Evolutionary conservation across 2,888 invertebrate genomes (phyloP).

Genomic region (Antheraea assamensis): DNA sequence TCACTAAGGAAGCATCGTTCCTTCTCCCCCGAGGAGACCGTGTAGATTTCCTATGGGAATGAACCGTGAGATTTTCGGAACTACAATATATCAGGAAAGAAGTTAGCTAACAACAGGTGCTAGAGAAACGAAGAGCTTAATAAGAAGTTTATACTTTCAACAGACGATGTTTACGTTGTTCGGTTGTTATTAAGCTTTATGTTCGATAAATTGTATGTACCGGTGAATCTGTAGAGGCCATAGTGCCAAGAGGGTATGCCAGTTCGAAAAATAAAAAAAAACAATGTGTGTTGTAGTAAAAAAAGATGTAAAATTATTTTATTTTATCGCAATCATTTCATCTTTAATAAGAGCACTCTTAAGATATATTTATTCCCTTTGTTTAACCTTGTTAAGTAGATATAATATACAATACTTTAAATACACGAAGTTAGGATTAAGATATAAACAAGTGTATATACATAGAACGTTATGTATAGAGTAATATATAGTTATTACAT

Average conservation of each 20-base stretch:
- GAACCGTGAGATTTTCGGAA: not conserved
- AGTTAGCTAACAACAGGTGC: not conserved
- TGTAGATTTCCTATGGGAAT: slow-evolving; percentile 1
- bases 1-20: not conserved
- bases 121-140: not conserved
- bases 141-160: not conserved
- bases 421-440: too few species aligned
- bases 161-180: slow-evolving; percentile 12
- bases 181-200: slow-evolving; percentile 9
- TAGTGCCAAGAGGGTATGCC: too few species aligned
- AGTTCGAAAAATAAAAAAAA: too few species aligned
- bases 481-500: too few species aligned
- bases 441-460: too few species aligned
- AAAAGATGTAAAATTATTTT: not conserved
- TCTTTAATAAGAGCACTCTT: not conserved
- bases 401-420: too few species aligned
- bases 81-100: not conserved
- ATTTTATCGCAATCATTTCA: not conserved
- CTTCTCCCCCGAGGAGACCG: slow-evolving; percentile 3
- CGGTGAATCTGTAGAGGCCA: too few species aligned
- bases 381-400: not conserved
- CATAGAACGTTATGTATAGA: too few species aligned
- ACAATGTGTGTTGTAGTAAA: not conserved
- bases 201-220: slow-evolving; percentile 5
- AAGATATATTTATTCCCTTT: not conserved